Evolutionary conservation across 23 tunicate species (phyloP), one percentile per base, ranked within the genome.

Genomic region (Trididemnum nubilum): DNA sequence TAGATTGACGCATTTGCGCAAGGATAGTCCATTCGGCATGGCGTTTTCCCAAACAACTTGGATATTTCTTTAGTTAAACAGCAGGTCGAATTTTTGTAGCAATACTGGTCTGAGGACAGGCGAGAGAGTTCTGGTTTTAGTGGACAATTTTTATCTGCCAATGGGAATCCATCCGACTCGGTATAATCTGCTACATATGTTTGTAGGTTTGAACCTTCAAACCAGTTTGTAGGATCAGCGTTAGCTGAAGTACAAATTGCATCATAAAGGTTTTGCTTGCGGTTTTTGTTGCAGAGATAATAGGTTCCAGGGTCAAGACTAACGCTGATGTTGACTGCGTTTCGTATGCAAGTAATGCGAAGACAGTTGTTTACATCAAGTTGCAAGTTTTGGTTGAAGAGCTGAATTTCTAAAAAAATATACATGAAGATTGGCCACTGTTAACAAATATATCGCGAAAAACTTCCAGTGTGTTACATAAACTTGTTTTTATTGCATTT

Each of bases 11-110:
- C 37, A 19, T 73, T 73, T 15, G 29, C 15, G 58, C 78, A 73
- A 9, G 4, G 58, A 73, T 73, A 73, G 58, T 73, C 78, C 29
- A 37, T 38, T 7, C 78, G 57, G 29, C 78, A 73, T 2, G 78
- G 57, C 7, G 78, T 37, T 40, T 38, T 40, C 2, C 58, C 57
- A 24, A 73, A 25, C 15, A 73, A 30, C 15, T 38, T 26, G 58
- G 27, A n/a, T 9, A 73, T 2, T 19, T 73, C 32, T 21, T 39
- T 73, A 30, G 78, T 22, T 24, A 73, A 39, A 24, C 78, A 73
- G 58, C 58, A 37, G 22, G 9, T 73, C 2, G 78, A 37, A 24
- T 38, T 39, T n/a, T 26, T 19, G 28, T 73, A 2, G 33, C 78
- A 73, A 32, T 28, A 69, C 24, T 38, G 29, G 2, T 38, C 58